phyloP scores from a whole-genome alignment of 23 tunicate genomes.

The Aplidium turbinatum region DNA sequence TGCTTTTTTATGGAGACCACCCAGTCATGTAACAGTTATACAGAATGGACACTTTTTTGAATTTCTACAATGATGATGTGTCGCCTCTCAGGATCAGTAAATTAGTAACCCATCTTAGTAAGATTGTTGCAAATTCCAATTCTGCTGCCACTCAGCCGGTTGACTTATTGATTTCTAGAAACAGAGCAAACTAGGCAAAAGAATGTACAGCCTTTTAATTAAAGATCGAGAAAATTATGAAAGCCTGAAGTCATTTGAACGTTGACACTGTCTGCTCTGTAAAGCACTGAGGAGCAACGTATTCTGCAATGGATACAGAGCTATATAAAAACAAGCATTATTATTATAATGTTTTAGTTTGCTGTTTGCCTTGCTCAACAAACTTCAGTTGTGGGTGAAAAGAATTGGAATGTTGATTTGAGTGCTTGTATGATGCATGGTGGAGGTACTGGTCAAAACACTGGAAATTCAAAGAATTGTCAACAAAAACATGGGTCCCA shows the following conservation, averaged over 20 bases:
- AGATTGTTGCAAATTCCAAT: constrained; percentile 25
- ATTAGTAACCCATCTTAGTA: constrained; percentile 46
- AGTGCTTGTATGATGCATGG: constrained; percentile 60
- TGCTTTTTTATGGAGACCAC: constrained; percentile 49
- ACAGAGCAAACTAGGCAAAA: constrained; percentile 60
- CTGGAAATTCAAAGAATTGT: constrained; percentile 66
- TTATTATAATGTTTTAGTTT: no score
- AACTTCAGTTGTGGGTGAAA: constrained; percentile 8
- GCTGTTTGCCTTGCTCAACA: constrained; percentile 56
- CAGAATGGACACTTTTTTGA: constrained; percentile 60
- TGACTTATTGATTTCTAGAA: constrained; percentile 52
- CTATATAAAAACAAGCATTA: no score
- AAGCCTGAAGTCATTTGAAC: constrained; percentile 40
- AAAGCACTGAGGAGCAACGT: no score
- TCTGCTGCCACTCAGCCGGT: constrained; percentile 3
- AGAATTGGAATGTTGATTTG: constrained; percentile 63
- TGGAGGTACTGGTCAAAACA: constrained; percentile 53
- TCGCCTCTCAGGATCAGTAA: constrained; percentile 41
- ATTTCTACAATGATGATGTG: constrained; percentile 56
- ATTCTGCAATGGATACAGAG: no score
- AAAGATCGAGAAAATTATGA: constrained; percentile 24
- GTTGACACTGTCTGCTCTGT: no score
- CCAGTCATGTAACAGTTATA: constrained; percentile 48
- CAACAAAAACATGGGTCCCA: constrained; percentile 73
- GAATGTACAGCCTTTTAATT: constrained; percentile 5